Percentiles rank a stretch among this genome's conserved stretches.
phyloP scores from a whole-genome alignment of 2,888 invertebrate genomes.

The Thumatha senex region DNA sequence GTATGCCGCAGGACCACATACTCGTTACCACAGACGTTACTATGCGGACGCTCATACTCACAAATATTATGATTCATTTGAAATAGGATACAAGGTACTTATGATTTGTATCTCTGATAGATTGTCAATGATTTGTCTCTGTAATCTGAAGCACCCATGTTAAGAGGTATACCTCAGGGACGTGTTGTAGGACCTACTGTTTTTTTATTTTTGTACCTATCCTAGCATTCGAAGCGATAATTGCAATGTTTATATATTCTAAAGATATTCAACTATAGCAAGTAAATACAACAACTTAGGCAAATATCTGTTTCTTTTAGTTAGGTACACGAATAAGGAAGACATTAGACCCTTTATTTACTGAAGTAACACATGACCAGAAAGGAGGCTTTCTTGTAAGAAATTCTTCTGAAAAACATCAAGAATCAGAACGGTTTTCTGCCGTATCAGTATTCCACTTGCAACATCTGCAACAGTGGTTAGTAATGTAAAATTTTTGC shows the following conservation, averaged over 20 bases:
- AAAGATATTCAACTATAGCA: too few species aligned
- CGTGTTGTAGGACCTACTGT: background rate
- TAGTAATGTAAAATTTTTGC: too few species aligned
- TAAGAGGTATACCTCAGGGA: background rate
- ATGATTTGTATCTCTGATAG: background rate
- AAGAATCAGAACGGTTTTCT: too few species aligned
- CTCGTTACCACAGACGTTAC: slow-evolving; percentile 84
- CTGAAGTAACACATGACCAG: background rate
- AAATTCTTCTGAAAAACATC: background rate
- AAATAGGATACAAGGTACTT: slow-evolving; percentile 84
- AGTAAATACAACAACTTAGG: too few species aligned
- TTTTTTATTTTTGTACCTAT: too few species aligned
- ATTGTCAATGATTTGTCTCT: background rate
- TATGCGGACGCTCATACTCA: slow-evolving; percentile 79
- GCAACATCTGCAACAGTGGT: background rate
- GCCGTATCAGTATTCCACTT: background rate
- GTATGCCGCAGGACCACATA: slow-evolving; percentile 86
- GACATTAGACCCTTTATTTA: slow-evolving; percentile 62
- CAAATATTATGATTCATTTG: slow-evolving; percentile 83
- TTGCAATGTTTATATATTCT: too few species aligned
- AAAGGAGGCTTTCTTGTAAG: background rate
- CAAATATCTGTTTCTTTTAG: too few species aligned
- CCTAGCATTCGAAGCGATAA: too few species aligned
- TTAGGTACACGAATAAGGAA: slow-evolving; percentile 60
- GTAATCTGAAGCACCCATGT: too few species aligned